A percentile compares a stretch with the other conserved stretches of the same genome.
Evolutionary conservation across 2,113 vertebrate species (phyloP).

Genomic region (Pelmatolapia mariae): DNA sequence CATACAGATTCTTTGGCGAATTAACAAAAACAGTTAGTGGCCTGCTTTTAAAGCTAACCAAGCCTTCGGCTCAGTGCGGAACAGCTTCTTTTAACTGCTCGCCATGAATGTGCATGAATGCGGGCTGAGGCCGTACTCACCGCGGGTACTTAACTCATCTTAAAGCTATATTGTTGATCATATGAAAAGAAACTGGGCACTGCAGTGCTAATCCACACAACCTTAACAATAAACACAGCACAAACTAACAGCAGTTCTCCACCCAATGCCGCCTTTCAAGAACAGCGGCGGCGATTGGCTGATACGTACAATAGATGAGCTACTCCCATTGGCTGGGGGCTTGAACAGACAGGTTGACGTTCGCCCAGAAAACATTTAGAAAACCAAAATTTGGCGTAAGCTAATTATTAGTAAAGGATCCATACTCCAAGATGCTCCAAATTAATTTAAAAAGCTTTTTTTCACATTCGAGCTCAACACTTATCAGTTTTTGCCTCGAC

Average conservation of each 20-base stretch:
- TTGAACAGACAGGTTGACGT: conserved; percentile 18
- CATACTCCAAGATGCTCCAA: rapidly evolving
- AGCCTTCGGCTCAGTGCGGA: neutral
- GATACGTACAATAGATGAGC: neutral
- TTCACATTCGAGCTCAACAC: neutral
- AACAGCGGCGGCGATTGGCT: conserved; percentile 63
- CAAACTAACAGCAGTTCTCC: conserved; percentile 76
- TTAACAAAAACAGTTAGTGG: conserved; percentile 39
- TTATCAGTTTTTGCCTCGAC: neutral
- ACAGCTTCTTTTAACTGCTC: neutral
- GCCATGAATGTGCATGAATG: neutral
- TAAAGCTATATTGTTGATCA: conserved; percentile 25
- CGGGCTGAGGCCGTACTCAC: conserved; percentile 17
- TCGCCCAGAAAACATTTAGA: neutral
- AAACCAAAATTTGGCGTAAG: rapidly evolving
- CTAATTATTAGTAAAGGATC: rapidly evolving
- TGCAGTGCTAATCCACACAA: conserved; percentile 80
- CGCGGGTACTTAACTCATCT: conserved; percentile 13
- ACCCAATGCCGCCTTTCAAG: conserved; percentile 69
- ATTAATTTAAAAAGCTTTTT: neutral
- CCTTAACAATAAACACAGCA: conserved; percentile 79
- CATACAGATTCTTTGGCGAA: neutral
- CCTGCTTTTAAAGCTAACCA: conserved; percentile 47
- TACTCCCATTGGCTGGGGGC: conserved; percentile 54
- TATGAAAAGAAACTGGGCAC: conserved; percentile 42